A percentile compares a stretch with the other conserved stretches of the same genome.
Evolutionary conservation across 2,888 invertebrate genomes (phyloP).

Genomic region (Drosophila paranaensis): DNA sequence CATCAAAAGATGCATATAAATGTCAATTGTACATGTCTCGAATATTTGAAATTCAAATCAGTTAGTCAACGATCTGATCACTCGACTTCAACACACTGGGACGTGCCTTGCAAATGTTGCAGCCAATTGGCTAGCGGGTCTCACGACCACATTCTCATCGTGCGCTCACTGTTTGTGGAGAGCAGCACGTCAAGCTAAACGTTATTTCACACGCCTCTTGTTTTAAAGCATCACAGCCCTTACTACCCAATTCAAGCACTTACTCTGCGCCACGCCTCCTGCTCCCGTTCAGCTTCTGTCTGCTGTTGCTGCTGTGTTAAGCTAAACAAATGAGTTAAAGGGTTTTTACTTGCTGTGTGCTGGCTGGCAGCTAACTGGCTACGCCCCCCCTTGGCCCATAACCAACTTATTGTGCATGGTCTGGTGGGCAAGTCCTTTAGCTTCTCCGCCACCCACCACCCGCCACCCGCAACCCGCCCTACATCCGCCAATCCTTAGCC

Average conservation of each 20-base stretch:
- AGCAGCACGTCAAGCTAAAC: conserved; percentile 63
- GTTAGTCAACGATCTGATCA: neutral
- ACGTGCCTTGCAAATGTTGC: neutral
- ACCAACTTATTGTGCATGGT: conserved; percentile 75
- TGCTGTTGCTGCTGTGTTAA: conserved; percentile 57
- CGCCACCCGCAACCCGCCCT: neutral
- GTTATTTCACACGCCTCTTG: conserved; percentile 76
- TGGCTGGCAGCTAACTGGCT: conserved; percentile 51
- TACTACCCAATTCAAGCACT: conserved; percentile 18
- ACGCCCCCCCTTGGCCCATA: conserved; percentile 55
- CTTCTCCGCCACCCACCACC: neutral
- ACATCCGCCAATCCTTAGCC: conserved; percentile 36
- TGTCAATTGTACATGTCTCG: neutral
- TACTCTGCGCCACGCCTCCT: conserved; percentile 8
- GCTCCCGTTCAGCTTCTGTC: neutral
- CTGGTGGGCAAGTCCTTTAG: conserved; percentile 59
- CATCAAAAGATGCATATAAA: neutral
- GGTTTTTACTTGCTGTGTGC: conserved; percentile 65
- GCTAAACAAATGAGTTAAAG: conserved; percentile 81
- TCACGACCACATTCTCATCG: neutral
- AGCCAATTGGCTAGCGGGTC: conserved; percentile 40
- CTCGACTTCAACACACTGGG: neutral
- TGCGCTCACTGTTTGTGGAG: conserved; percentile 27
- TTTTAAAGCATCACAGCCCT: conserved; percentile 51
- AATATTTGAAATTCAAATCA: neutral